A percentile compares a stretch with the other conserved stretches of the same genome.
Evolutionary conservation across 2,797 vertebrate genomes (phyloP).

Genomic region (Mus spretus): DNA sequence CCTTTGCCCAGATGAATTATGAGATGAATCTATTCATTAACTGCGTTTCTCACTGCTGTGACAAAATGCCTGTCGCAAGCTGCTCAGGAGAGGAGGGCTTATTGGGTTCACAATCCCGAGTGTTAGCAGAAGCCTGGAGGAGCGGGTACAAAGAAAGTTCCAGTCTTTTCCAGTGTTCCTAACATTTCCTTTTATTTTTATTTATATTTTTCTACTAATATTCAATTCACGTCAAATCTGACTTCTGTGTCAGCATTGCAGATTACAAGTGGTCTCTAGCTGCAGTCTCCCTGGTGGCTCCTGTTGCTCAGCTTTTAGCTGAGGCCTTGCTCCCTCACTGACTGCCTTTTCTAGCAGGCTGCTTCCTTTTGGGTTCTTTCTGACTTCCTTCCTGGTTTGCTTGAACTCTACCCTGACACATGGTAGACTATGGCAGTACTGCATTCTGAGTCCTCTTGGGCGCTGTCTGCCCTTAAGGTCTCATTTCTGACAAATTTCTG

Average conservation of each 20-base stretch:
- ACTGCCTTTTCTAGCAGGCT: neutral
- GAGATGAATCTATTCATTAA: neutral
- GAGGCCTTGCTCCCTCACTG: neutral
- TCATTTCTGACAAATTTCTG: constrained; percentile 24
- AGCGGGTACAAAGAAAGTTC: neutral
- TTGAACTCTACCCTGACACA: neutral
- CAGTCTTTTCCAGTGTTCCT: neutral
- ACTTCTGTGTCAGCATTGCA: neutral
- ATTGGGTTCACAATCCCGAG: neutral
- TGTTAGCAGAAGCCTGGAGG: neutral
- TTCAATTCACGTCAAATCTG: neutral
- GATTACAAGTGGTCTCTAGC: neutral
- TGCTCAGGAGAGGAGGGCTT: neutral
- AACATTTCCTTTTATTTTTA: neutral
- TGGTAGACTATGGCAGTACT: neutral
- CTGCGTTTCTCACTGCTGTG: neutral
- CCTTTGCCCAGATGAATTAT: neutral
- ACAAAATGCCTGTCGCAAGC: too few species aligned
- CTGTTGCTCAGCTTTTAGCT: neutral
- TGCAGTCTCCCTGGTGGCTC: neutral
- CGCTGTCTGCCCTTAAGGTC: constrained; percentile 27
- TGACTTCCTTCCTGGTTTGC: neutral
- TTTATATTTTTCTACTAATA: neutral
- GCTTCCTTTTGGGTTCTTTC: neutral
- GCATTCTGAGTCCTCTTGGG: neutral